A percentile compares a stretch with the other conserved stretches of the same genome.
phyloP scores from a whole-genome alignment of 1,140 invertebrate species.

The Choristoneura fumiferana region DNA sequence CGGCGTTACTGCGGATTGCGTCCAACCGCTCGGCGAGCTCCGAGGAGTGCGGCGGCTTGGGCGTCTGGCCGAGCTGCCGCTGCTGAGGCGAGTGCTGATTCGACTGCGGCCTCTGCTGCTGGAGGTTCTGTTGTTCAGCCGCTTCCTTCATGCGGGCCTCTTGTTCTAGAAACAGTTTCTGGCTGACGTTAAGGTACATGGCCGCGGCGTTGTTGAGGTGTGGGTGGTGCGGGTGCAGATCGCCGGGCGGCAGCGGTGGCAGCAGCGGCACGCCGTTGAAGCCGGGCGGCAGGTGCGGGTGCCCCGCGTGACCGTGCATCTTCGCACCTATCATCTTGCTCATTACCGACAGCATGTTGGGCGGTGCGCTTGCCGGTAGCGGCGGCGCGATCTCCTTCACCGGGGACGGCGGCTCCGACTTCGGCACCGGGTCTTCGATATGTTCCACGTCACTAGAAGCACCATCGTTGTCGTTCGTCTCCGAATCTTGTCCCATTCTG shows the following conservation, averaged over 20 bases:
- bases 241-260: conserved; percentile 79
- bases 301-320: conserved; percentile 79
- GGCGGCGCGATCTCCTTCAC: conserved; percentile 79
- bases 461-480: conserved; percentile 86
- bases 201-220: conserved; percentile 84
- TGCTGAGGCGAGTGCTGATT: conserved; percentile 79
- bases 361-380: conserved; percentile 69
- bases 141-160: conserved; percentile 86
- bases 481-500: conserved; percentile 89
- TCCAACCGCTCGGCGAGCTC: conserved; percentile 82
- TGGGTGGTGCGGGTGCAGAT: conserved; percentile 78
- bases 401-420: conserved; percentile 80
- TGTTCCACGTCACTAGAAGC: conserved; percentile 84
- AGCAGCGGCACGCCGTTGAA: conserved; percentile 80
- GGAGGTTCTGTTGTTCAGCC: conserved; percentile 77
- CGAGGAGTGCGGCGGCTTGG: conserved; percentile 78
- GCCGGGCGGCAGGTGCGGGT: conserved; percentile 77
- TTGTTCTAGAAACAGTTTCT: conserved; percentile 87
- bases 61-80: conserved; percentile 68
- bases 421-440: conserved; percentile 76
- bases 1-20: conserved; percentile 81
- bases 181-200: conserved; percentile 86
- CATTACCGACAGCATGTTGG: conserved; percentile 83
- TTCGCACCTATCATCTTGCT: conserved; percentile 84
- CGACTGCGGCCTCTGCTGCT: conserved; percentile 75